A percentile compares a stretch with the other conserved stretches of the same genome.
Evolutionary conservation across 2,113 vertebrate species (phyloP).

Genomic region (Scolopax mira): DNA sequence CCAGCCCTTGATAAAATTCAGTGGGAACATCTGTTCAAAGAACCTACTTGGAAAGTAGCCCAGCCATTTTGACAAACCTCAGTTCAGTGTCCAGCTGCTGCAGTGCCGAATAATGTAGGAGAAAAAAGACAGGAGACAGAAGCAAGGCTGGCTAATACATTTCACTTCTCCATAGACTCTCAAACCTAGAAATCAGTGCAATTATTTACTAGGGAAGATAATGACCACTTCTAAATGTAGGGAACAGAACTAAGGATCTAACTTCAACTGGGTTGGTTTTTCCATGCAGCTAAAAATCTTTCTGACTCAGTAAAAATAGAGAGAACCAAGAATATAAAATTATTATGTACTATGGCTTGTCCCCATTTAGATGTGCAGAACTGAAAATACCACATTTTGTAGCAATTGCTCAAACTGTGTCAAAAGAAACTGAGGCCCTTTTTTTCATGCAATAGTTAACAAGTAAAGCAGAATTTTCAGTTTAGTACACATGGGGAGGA

Average conservation of each 20-base stretch:
- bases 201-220: not conserved
- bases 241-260: not conserved
- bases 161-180: not conserved
- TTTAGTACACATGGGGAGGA: not conserved
- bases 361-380: not conserved
- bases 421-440: not conserved
- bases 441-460: not conserved
- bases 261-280: not conserved
- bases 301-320: not conserved
- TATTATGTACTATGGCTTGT: not conserved
- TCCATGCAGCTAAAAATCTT: not conserved
- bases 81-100: not conserved
- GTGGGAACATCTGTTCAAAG: conserved; percentile 27
- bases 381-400: not conserved
- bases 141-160: not conserved
- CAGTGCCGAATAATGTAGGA: not conserved
- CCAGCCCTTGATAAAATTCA: not conserved
- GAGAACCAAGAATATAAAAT: not conserved
- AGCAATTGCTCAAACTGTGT: not conserved
- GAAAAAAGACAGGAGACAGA: not conserved
- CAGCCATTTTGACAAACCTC: not conserved
- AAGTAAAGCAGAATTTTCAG: not conserved
- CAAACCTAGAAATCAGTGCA: not conserved
- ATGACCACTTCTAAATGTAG: not conserved
- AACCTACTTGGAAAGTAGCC: conserved; percentile 41